A percentile compares a stretch with the other conserved stretches of the same genome.
These are phyloP conservation scores for Automeris io DNA, from an alignment of 2,888 invertebrate genomes.

Conservation along the genomic window DNA sequence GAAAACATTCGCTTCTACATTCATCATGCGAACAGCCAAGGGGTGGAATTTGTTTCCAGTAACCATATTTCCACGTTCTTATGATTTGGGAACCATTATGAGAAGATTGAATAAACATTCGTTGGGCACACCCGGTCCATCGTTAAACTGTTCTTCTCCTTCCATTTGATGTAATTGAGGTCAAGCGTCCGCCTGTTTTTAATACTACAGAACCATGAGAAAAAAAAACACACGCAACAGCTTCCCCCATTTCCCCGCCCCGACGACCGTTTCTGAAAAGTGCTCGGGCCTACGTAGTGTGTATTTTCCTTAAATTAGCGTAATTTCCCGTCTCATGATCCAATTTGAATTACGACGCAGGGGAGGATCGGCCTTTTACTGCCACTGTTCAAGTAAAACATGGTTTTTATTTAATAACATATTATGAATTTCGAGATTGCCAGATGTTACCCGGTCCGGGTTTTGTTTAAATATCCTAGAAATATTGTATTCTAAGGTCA, in stretches of 20 bases:
- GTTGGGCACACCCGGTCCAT: no score
- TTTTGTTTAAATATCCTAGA: neutral
- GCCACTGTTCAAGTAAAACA: constrained; percentile 1
- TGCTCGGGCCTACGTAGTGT: constrained; percentile 27
- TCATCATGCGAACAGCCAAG: no score
- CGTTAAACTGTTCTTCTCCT: no score
- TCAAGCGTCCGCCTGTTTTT: no score
- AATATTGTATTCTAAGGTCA: no score
- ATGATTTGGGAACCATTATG: no score
- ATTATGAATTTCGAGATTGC: neutral
- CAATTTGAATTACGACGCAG: constrained; percentile 37
- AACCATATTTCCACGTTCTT: no score
- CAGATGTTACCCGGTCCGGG: neutral
- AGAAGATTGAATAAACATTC: no score
- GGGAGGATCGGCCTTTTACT: neutral
- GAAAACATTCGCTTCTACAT: no score
- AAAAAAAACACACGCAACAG: neutral
- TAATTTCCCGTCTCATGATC: constrained; percentile 45
- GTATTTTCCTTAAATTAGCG: constrained; percentile 38
- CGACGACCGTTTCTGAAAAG: constrained; percentile 21
- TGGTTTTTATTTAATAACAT: neutral
- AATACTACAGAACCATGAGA: constrained; percentile 3
- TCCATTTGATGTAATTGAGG: no score
- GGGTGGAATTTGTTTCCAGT: no score
- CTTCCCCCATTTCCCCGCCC: constrained; percentile 15